Evolutionary conservation across 2,797 vertebrate species (phyloP).

Genomic region (Enteromius viviparus): DNA sequence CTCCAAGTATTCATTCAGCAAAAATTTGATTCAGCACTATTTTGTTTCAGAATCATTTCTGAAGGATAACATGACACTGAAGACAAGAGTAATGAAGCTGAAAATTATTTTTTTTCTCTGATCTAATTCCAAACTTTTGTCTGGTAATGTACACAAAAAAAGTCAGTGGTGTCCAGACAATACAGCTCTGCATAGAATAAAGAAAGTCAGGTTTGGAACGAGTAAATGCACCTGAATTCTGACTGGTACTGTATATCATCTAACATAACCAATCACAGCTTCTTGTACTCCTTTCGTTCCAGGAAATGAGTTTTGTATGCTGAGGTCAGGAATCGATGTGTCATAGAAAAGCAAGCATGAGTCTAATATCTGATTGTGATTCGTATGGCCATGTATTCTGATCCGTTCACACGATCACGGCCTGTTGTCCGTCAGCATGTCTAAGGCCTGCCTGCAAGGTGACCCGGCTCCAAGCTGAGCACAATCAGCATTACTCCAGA

Average conservation of each 20-base stretch:
- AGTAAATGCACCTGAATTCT: not conserved
- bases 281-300: not conserved
- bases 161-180: not conserved
- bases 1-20: not conserved
- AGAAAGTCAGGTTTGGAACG: not conserved
- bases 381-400: slow-evolving; percentile 41
- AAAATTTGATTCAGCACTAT: not conserved
- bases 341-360: slow-evolving; percentile 24
- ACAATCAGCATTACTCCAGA: slow-evolving; percentile 58
- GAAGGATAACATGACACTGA: not conserved
- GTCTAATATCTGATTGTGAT: slow-evolving; percentile 31
- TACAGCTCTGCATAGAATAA: not conserved
- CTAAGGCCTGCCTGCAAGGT: slow-evolving; percentile 47
- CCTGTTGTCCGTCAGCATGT: slow-evolving; percentile 48
- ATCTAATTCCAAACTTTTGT: not conserved
- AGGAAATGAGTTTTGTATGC: slow-evolving; percentile 23
- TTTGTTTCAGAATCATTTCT: not conserved
- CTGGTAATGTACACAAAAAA: not conserved
- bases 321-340: slow-evolving; percentile 22
- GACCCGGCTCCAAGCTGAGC: slow-evolving; percentile 40
- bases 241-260: not conserved
- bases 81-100: not conserved
- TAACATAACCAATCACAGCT: not conserved
- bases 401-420: slow-evolving; percentile 25
- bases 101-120: not conserved